Base-by-base conservation (phyloP, 2,113 vertebrate genomes). In the Festucalex cinctus region DNA sequence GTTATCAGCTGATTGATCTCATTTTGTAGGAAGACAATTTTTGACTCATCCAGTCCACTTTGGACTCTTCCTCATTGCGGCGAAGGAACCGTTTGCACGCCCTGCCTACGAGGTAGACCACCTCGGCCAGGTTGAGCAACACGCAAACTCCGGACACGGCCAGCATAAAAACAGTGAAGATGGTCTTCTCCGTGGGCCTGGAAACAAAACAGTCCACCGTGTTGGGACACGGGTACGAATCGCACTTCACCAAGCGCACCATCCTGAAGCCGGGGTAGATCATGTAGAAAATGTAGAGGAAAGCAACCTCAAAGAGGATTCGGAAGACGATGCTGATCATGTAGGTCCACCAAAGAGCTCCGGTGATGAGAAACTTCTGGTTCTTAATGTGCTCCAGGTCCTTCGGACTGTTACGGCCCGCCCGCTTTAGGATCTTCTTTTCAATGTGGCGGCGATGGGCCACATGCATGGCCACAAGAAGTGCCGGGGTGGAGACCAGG, bases 131-230 rank as follows among this genome's bases (percentile, higher is more conserved):
- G 65, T 99, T 99, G 74, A 99, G 95, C 82, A 98, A 54, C 24
- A 99, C 95, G 75, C 97, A 99, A 68, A 99, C 71, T 19, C 94
- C 95, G 0, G 97, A 99, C 70, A 95, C 94, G 0, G 92, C 88
- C 83, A 99, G 92, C 97, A 99, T 98, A 83, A 99, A 99, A 80
- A 98, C 92, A 0, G 96, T 98, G 85, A 99, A 99, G 63, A 99
- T 91, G 59, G 97, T 99, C 86, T 99, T 99, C 90, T 98, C 97
- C 0, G 96, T 99, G 58, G 97, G 97, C 14, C 97, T 91, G 39
- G 97, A 98, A 74, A 99, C 92, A 36, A 99, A 99, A 83, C 97
- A 99, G 85, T 99, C 97, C n/a, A 99, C 97, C 0, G 91, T 96
- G 90, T 99, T 98, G 88, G 97, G 97, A 86, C 97, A 99, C 0